Percentiles rank a stretch among this genome's conserved stretches.
Conservation (phyloP, 2,797 vertebrate species). For the Borostomias antarcticus region DNA sequence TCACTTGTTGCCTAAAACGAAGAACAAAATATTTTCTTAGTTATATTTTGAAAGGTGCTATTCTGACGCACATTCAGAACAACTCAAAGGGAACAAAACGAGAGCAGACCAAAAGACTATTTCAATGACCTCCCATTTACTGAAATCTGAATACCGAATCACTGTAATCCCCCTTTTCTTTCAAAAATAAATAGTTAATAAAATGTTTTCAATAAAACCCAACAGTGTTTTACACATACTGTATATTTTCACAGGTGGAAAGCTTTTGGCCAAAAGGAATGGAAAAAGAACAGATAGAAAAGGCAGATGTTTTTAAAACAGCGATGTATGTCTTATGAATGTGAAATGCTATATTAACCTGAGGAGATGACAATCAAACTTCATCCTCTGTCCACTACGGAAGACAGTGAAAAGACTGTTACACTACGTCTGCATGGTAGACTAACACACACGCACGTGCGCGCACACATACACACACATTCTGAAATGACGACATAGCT, state of each 20-base stretch:
- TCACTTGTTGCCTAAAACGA: slow-evolving; percentile 92
- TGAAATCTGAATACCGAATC: no score
- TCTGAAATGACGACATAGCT: neutral
- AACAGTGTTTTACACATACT: neutral
- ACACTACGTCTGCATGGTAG: slow-evolving; percentile 14
- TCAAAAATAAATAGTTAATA: neutral
- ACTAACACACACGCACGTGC: slow-evolving; percentile 3
- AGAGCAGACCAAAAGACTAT: neutral
- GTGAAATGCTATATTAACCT: slow-evolving; percentile 34
- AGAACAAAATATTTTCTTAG: slow-evolving; percentile 24
- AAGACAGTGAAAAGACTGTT: slow-evolving; percentile 31
- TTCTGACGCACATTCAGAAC: neutral
- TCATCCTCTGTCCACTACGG: slow-evolving; percentile 32
- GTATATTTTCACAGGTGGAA: neutral
- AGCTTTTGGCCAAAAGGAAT: neutral
- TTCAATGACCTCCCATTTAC: neutral
- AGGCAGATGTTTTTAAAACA: no score
- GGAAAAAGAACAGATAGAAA: neutral
- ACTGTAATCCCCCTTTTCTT: neutral
- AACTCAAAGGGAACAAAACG: neutral
- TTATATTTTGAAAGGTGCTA: slow-evolving; percentile 13
- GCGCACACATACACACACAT: neutral
- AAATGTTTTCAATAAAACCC: neutral
- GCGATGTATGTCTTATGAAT: slow-evolving; percentile 28
- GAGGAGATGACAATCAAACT: slow-evolving; percentile 32